Conservation (phyloP, 2,797 vertebrate genomes). For the Pogonophryne albipinna region DNA sequence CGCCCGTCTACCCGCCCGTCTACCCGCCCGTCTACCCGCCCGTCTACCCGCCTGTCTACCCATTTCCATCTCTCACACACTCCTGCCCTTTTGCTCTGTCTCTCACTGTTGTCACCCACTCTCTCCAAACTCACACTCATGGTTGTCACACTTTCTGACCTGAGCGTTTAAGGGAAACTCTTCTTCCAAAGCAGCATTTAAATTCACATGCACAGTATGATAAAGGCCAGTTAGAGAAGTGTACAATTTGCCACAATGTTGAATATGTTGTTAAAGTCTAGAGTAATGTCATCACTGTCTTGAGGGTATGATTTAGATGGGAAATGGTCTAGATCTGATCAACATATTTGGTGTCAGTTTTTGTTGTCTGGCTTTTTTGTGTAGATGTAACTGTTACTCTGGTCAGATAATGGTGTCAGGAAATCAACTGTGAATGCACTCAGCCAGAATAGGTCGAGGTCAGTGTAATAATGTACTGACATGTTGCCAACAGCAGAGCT, state of each 20-base stretch:
- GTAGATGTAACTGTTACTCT: neutral
- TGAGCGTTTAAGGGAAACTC: slow-evolving; percentile 13
- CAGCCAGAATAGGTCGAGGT: neutral
- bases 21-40: slow-evolving; percentile 49
- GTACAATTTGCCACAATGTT: slow-evolving; percentile 1
- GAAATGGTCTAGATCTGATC: neutral
- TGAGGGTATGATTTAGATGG: neutral
- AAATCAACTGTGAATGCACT: neutral
- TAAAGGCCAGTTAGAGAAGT: no score
- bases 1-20: slow-evolving; percentile 45
- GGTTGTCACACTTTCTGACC: slow-evolving; percentile 3
- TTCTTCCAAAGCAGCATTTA: slow-evolving; percentile 2
- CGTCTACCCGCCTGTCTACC: slow-evolving; percentile 51
- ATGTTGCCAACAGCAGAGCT: neutral
- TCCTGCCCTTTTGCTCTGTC: slow-evolving; percentile 25
- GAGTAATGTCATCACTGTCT: no score
- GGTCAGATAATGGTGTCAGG: neutral
- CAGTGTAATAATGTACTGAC: neutral
- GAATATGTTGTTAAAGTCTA: neutral
- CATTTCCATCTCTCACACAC: slow-evolving; percentile 47
- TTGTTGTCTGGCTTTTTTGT: neutral
- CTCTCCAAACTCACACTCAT: slow-evolving; percentile 10
- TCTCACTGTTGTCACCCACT: slow-evolving; percentile 23
- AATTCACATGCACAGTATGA: slow-evolving; percentile 4
- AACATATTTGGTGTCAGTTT: neutral